Conservation (phyloP, 2,888 invertebrate species). For the Nymphalis urticae region DNA sequence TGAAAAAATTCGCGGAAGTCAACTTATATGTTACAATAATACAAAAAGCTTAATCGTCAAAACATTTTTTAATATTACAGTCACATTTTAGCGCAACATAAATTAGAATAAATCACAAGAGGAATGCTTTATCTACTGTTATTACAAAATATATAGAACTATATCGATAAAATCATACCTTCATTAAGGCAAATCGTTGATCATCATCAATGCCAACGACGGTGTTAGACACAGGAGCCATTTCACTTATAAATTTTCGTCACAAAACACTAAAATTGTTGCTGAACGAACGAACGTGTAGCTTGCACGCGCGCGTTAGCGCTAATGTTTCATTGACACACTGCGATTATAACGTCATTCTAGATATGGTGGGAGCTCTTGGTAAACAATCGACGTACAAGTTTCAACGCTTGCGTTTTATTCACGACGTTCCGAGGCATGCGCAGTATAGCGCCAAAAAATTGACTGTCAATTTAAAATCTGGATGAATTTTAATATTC, state of each 20-base stretch:
- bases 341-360: constrained; percentile 4
- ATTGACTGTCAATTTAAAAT: neutral
- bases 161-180: constrained; percentile 75
- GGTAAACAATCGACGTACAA: constrained; percentile 15
- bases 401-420: constrained; percentile 28
- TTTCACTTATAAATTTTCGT: constrained; percentile 25
- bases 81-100: too few species aligned
- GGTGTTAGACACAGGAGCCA: constrained; percentile 68
- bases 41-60: too few species aligned
- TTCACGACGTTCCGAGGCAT: constrained; percentile 12
- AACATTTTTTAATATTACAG: too few species aligned
- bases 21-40: too few species aligned
- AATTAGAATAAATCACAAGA: neutral
- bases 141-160: neutral
- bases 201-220: constrained; percentile 85
- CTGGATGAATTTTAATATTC: neutral
- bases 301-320: constrained; percentile 17
- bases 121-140: neutral
- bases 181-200: constrained; percentile 88
- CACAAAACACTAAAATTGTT: constrained; percentile 14
- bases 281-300: constrained; percentile 16
- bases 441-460: constrained; percentile 20
- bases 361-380: constrained; percentile 14
- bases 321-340: constrained; percentile 22
- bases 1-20: too few species aligned